phyloP scores from a whole-genome alignment of 2,888 invertebrate genomes.

The Volucella inflata region DNA sequence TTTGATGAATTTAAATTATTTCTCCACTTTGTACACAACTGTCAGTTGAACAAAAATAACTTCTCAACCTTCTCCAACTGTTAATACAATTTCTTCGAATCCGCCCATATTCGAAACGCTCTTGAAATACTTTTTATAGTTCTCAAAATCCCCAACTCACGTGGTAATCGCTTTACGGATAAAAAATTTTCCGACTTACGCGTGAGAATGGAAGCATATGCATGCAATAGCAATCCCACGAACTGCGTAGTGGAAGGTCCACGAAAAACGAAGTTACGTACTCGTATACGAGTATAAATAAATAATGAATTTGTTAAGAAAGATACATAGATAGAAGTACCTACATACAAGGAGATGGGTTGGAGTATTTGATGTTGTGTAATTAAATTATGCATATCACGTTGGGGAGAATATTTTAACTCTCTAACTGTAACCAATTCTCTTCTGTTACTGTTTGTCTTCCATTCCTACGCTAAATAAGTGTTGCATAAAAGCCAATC shows the following conservation, averaged over 20 bases:
- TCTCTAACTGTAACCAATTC: constrained; percentile 65
- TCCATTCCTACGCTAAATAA: constrained; percentile 41
- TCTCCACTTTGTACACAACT: constrained; percentile 20
- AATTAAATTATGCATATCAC: constrained; percentile 65
- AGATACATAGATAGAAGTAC: background rate
- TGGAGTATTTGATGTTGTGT: constrained; percentile 12
- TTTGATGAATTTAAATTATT: background rate
- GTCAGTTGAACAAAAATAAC: constrained; percentile 26
- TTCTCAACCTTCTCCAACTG: background rate
- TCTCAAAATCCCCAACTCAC: constrained; percentile 8
- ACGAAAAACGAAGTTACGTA: background rate
- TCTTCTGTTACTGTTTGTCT: constrained; percentile 41
- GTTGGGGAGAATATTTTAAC: constrained; percentile 38
- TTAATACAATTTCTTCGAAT: constrained; percentile 27
- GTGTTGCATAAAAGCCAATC: constrained; percentile 32
- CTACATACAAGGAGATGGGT: too few species aligned
- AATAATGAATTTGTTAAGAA: constrained; percentile 48
- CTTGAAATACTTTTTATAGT: constrained; percentile 31
- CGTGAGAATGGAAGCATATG: constrained; percentile 39
- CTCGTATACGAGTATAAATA: constrained; percentile 34
- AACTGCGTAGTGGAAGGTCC: background rate
- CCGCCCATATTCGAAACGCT: constrained; percentile 11
- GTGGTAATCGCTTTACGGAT: constrained; percentile 8
- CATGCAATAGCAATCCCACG: constrained; percentile 13
- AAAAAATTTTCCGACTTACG: constrained; percentile 18